phyloP scores from a whole-genome alignment of 2,888 invertebrate species.

The Agonum fuliginosum region DNA sequence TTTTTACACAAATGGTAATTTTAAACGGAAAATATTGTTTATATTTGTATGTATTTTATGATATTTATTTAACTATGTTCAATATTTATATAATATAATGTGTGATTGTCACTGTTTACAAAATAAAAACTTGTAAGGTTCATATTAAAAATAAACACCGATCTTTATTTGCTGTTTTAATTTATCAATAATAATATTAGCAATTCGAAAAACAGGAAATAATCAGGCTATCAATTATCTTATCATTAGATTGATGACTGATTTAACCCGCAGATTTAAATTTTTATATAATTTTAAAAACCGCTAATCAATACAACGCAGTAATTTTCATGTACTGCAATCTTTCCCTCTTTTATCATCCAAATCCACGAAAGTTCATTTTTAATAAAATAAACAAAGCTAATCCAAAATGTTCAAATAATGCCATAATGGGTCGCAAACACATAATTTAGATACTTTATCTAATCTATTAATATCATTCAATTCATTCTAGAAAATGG shows the following conservation, averaged over 20 bases:
- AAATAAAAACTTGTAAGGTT: neutral
- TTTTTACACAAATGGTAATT: no score
- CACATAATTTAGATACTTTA: constrained; percentile 16
- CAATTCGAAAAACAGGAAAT: neutral
- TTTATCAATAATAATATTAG: neutral
- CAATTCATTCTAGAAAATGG: constrained; percentile 9
- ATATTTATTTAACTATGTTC: neutral
- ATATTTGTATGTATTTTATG: neutral
- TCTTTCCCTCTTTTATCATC: neutral
- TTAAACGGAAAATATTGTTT: no score
- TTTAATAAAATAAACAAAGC: constrained; percentile 8
- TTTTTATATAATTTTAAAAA: no score
- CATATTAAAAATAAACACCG: neutral
- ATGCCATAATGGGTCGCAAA: constrained; percentile 5
- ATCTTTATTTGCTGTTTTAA: neutral
- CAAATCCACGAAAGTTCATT: neutral
- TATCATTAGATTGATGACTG: neutral
- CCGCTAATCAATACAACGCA: no score
- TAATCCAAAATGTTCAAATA: constrained; percentile 21
- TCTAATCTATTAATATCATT: constrained; percentile 37
- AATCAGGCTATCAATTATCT: neutral
- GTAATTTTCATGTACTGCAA: neutral
- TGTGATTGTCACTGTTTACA: neutral
- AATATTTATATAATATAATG: neutral
- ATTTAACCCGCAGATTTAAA: neutral